These are phyloP conservation scores for Amphibalanus amphitrite DNA, from an alignment of 1,140 invertebrate genomes.

Conservation along the genomic window DNA sequence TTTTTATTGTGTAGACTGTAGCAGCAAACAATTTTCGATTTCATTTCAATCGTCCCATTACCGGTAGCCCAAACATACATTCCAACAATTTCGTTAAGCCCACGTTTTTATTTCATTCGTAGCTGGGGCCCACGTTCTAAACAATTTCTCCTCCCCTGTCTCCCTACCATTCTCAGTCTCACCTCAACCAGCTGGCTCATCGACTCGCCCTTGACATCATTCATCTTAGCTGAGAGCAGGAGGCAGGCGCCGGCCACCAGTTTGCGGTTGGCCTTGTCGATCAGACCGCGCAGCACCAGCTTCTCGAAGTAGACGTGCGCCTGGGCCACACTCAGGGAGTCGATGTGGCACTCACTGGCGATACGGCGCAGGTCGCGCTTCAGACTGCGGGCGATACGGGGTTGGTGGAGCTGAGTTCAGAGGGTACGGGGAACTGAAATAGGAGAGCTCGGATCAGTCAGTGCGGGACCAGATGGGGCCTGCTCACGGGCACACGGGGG, in stretches of 20 bases:
- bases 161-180: constrained; percentile 16
- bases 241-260: constrained; percentile 87
- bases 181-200: constrained; percentile 76
- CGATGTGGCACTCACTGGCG: constrained; percentile 61
- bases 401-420: no score
- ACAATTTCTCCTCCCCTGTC: background rate
- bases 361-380: constrained; percentile 93
- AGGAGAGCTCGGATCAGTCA: constrained; percentile 14
- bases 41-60: no score
- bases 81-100: no score
- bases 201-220: constrained; percentile 81
- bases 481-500: background rate
- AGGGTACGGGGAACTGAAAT: no score
- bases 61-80: no score
- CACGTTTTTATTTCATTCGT: no score
- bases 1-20: no score
- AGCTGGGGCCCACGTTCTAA: no score
- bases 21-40: no score
- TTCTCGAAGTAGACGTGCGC: constrained; percentile 97
- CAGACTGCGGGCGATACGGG: constrained; percentile 41
- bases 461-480: background rate
- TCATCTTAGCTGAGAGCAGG: constrained; percentile 83
- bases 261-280: constrained; percentile 90
- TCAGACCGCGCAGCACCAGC: constrained; percentile 72
- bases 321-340: constrained; percentile 81